Evolutionary conservation across 2,888 invertebrate species (phyloP), one percentile per base, ranked within the genome.

Genomic region (Caenorhabditis doughertyi): DNA sequence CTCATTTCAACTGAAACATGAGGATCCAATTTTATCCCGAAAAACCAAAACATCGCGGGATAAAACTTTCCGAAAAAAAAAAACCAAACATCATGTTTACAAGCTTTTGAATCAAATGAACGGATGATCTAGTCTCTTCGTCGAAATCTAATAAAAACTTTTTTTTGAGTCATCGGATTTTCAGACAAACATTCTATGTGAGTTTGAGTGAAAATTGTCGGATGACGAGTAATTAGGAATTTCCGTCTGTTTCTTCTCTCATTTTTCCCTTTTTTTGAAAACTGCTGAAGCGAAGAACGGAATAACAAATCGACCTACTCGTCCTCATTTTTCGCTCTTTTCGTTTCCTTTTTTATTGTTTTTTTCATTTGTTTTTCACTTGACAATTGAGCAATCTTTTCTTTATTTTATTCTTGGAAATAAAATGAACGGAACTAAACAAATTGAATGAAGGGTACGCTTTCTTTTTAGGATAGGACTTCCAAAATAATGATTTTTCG

Each of bases 241-340:
- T 44, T 55, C 44, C 42, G 16, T 35, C 51, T 64, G 25, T 62
- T 62, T 62, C 47, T 32, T 29, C 44, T 11, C 25, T 53, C 29
- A 7, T 49, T 49, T 49, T 32, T 29, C 32, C 29, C 27, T 16
- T 44, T 74, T 64, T 74, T 74, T 58, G 39, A 74, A 60, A 68
- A 67, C 60, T 51, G 67, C 55, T 67, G 76, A 68, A 60, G 76
- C 67, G 76, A 60, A 60, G 67, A 76, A 76, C 76, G 76, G 74
- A 74, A 74, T 74, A 74, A 67, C 65, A 67, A 67, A 74, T 74
- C 49, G 64, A 64, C 47, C 60, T 51, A 18, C 51, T 47, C 44
- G 18, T 13, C 39, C 11, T 11, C 44, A 16, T 35, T 58, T 67
- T 62, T 53, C 39, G n/a, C 32, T 62, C 25, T 72, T 60, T 62